Evolutionary conservation across 2,113 vertebrate species (phyloP).

Genomic region (Ascaphus truei): DNA sequence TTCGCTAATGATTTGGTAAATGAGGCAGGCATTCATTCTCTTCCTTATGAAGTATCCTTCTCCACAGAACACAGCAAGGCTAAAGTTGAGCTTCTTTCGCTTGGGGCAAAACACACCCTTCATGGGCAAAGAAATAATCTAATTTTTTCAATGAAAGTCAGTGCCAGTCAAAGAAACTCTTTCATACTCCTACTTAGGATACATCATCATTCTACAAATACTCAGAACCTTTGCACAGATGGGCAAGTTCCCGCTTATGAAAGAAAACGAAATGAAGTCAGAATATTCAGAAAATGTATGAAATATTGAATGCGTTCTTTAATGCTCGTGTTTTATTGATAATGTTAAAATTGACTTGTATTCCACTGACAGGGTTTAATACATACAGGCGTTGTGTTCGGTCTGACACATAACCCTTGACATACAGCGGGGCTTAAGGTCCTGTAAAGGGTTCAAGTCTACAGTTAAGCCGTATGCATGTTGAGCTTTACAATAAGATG

Average conservation of each 20-base stretch:
- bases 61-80: constrained; percentile 47
- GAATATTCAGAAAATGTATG: not conserved
- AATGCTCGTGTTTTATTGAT: constrained; percentile 35
- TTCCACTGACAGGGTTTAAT: constrained; percentile 35
- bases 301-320: constrained; percentile 32
- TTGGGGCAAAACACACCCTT: constrained; percentile 64
- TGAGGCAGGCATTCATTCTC: not conserved
- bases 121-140: constrained; percentile 54
- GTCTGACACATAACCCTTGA: too few species aligned
- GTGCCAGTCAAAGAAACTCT: constrained; percentile 61
- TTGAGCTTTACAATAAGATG: too few species aligned
- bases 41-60: constrained; percentile 43
- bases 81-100: constrained; percentile 61
- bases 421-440: too few species aligned
- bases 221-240: constrained; percentile 19
- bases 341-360: constrained; percentile 5
- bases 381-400: too few species aligned
- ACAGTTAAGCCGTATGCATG: too few species aligned
- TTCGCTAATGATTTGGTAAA: too few species aligned
- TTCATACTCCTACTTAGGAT: constrained; percentile 42
- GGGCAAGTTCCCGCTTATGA: constrained; percentile 24
- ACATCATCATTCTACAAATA: constrained; percentile 44
- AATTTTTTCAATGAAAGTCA: constrained; percentile 66
- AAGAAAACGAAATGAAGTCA: constrained; percentile 35
- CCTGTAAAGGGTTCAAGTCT: too few species aligned